These are phyloP conservation scores for Ailuropoda melanoleuca DNA, from an alignment of 2,113 vertebrate species.

Conservation along the genomic window DNA sequence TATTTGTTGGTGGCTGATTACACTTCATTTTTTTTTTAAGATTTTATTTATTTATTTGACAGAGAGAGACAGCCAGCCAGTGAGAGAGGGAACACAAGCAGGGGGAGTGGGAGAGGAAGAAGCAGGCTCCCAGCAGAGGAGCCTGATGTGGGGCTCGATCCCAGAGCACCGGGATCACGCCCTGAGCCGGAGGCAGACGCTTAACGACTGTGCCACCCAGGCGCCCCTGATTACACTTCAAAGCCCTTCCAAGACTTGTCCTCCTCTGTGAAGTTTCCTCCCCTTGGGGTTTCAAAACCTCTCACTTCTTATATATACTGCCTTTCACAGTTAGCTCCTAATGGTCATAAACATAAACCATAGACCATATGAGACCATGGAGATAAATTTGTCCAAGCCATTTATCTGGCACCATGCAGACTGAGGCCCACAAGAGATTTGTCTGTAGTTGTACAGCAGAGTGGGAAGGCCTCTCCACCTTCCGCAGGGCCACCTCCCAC, in stretches of 20 bases:
- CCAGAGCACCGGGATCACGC: no score
- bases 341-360: not conserved
- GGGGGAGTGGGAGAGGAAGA: no score
- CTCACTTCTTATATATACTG: not conserved
- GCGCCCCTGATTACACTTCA: not conserved
- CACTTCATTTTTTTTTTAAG: not conserved
- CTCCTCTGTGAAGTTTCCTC: not conserved
- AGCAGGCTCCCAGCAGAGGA: no score
- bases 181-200: no score
- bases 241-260: not conserved
- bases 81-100: no score
- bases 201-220: no score
- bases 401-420: not conserved
- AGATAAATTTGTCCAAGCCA: not conserved
- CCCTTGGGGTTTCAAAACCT: not conserved
- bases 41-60: no score
- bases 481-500: not conserved
- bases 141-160: no score
- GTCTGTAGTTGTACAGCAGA: rapidly evolving
- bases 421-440: not conserved
- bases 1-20: not conserved
- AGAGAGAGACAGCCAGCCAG: no score
- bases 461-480: not conserved
- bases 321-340: not conserved
- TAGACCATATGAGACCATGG: not conserved